Evolutionary conservation across 2,797 vertebrate species (phyloP), one percentile per base, ranked within the genome.

Genomic region (Enteromius thamalakanensis): DNA sequence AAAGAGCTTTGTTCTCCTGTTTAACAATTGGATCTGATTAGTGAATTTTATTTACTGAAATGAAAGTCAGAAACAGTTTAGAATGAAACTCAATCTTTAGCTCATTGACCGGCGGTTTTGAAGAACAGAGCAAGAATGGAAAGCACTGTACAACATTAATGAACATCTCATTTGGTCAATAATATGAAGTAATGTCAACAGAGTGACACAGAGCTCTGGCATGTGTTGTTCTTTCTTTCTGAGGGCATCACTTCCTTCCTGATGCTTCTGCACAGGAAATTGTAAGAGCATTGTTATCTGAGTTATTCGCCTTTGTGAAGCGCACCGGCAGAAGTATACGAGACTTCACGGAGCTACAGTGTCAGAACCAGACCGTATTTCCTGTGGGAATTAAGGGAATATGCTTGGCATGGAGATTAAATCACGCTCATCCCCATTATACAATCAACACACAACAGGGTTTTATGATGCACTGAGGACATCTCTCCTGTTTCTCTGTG

Each of bases 221-320:
- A 84, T 84, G 78, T 65, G 80, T 82, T 84, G 5, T 65, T 34
- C 80, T 76, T 84, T 65, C 79, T 79, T 42, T 69, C 80, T 80
- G 76, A 32, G 49, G 21, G 55, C 6, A 40, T 80, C 55, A 84
- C 60, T 80, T 87, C 82, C 87, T 75, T 75, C 23, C 60, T 40
- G 37, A 29, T 15, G 29, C 49, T 6, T 6, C 9, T 68, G 40
- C 49, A 70, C 82, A 72, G 82, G 87, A 86, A 79, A 80, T 53
- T 70, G 69, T 49, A 74, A 67, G 26, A 21, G 4, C 21, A 29
- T 49, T 79, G 42, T 58, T 65, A 78, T 60, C 10, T 5, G 47
- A 26, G 47, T 60, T 42, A 53, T 40, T 45, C 6, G 6, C 15
- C 19, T 23, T 51, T 51, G n/a, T 65, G 32, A 53, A 53, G 40